Percentiles rank a stretch among this genome's conserved stretches.
These are phyloP conservation scores for Ostrea edulis DNA, from an alignment of 1,140 invertebrate genomes.

Conservation along the genomic window DNA sequence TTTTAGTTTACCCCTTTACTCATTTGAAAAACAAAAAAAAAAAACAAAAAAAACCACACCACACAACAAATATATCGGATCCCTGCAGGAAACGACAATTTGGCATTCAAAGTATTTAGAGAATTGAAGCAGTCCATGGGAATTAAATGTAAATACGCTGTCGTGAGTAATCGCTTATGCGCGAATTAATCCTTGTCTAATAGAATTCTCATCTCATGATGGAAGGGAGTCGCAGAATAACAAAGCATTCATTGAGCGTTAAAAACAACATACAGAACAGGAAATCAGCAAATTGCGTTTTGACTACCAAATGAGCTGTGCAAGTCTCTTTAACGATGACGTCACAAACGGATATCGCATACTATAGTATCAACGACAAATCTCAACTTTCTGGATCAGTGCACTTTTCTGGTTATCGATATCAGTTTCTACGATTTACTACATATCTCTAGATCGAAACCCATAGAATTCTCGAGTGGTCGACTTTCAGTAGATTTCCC, in stretches of 20 bases:
- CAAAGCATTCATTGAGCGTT: not conserved
- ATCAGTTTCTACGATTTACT: no score
- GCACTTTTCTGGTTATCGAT: no score
- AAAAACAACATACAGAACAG: not conserved
- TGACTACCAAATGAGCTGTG: not conserved
- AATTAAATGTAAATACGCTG: not conserved
- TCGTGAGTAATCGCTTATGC: not conserved
- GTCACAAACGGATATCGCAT: not conserved
- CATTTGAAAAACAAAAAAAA: not conserved
- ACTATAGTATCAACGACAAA: not conserved
- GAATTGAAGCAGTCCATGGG: not conserved
- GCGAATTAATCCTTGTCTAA: conserved; percentile 15
- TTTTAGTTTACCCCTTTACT: not conserved
- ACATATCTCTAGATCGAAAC: no score
- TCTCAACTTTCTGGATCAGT: no score
- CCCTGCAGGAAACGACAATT: not conserved
- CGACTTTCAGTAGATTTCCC: no score
- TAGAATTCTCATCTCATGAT: not conserved
- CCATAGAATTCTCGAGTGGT: no score
- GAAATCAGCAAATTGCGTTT: not conserved
- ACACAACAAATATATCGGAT: not conserved
- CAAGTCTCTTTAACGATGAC: not conserved
- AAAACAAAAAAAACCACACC: no score
- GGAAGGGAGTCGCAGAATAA: not conserved
- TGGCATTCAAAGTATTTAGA: not conserved